Evolutionary conservation across 2,888 invertebrate species (phyloP).

Genomic region (Cyclophora punctaria): DNA sequence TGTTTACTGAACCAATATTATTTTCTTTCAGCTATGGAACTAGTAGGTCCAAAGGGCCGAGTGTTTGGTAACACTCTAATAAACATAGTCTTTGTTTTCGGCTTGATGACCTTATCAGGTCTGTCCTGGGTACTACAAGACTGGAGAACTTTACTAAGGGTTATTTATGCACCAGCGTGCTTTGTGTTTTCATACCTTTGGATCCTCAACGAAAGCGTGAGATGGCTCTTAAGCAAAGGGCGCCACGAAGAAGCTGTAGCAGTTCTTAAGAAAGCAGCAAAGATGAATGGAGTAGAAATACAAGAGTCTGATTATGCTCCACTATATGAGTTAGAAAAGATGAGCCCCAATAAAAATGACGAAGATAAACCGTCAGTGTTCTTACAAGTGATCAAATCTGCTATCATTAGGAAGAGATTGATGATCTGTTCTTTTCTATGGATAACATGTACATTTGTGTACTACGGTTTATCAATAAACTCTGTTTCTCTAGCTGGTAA

Average conservation of each 20-base stretch:
- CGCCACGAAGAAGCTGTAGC: slow-evolving; percentile 77
- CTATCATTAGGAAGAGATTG: slow-evolving; percentile 72
- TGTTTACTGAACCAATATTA: neutral
- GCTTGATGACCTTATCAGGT: slow-evolving; percentile 79
- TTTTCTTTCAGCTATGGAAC: slow-evolving; percentile 79
- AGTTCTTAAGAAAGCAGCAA: slow-evolving; percentile 79
- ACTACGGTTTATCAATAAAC: slow-evolving; percentile 86
- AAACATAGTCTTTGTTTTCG: slow-evolving; percentile 81
- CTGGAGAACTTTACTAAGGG: slow-evolving; percentile 80
- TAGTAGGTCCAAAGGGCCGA: slow-evolving; percentile 84
- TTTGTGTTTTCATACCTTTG: slow-evolving; percentile 80
- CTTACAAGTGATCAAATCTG: slow-evolving; percentile 68
- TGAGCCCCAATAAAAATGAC: slow-evolving; percentile 16
- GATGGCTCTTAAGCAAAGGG: slow-evolving; percentile 85
- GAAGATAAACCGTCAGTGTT: slow-evolving; percentile 37
- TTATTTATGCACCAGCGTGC: slow-evolving; percentile 81
- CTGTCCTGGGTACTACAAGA: slow-evolving; percentile 80
- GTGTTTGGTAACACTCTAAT: slow-evolving; percentile 84
- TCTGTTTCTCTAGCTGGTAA: slow-evolving; percentile 84
- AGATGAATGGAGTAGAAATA: slow-evolving; percentile 74
- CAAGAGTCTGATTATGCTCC: slow-evolving; percentile 54
- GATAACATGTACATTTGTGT: slow-evolving; percentile 87
- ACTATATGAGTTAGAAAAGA: slow-evolving; percentile 41
- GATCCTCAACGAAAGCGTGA: slow-evolving; percentile 82
- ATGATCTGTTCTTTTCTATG: slow-evolving; percentile 82